Evolutionary conservation across 2,113 vertebrate species (phyloP), one percentile per base, ranked within the genome.

Genomic region (Megalops atlanticus): DNA sequence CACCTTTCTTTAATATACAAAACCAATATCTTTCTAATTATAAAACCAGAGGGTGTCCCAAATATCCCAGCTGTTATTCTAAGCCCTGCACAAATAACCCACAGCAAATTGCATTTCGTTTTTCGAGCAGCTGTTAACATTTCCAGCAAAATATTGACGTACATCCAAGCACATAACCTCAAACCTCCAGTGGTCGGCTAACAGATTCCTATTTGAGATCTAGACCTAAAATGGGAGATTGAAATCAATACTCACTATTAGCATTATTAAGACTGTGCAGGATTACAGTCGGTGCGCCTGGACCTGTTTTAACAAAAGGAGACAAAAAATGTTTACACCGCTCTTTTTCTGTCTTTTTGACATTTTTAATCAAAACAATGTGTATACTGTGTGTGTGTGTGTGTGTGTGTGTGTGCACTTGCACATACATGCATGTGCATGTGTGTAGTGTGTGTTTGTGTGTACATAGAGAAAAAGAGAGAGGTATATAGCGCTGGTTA

Each of bases 281-380:
- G 0, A 96, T 97, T 72, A 97, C 94, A 69, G 95, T 85, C 0
- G 97, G 98, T 0, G 96, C 91, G 14, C 94, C 95, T 21, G 97
- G 97, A 84, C 98, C 98, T 99, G 74, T 83, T 90, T 4, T 74
- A 76, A 87, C 31, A 84, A n/a, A 89, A 49, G 4, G 0, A 85
- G 39, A 78, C 31, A 45, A 47, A 11, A 81, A 73, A 49, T 31
- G n/a, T 47, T 64, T 45, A 77, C 33, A 72, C 52, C 16, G n/a
- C 11, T 18, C 18, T n/a, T n/a, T n/a, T n/a, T n/a, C n/a, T n/a
- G n/a, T n/a, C n/a, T n/a, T n/a, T n/a, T n/a, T n/a, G n/a, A n/a
- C n/a, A n/a, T n/a, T n/a, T n/a, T n/a, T n/a, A n/a, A n/a, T n/a
- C n/a, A n/a, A n/a, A n/a, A n/a, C n/a, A n/a, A n/a, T 18, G 35